Evolutionary conservation across 1,140 invertebrate species (phyloP).

Genomic region (Drosophila saltans): DNA sequence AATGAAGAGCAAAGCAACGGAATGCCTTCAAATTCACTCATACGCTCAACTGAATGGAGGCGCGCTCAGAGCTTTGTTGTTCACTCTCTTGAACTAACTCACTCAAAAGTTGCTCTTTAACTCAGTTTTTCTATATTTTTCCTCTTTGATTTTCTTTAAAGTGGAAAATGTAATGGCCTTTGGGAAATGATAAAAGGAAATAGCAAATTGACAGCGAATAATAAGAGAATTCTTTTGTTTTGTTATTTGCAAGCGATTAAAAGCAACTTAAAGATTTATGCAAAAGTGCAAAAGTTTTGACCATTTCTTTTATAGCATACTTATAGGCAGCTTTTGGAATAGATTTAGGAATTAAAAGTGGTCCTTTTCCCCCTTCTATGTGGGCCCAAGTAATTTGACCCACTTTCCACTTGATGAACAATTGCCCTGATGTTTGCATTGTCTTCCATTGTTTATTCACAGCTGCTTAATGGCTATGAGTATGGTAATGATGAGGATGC

Average conservation of each 20-base stretch:
- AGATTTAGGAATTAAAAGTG: not conserved
- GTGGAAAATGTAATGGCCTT: slow-evolving; percentile 1
- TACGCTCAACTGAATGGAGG: slow-evolving; percentile 47
- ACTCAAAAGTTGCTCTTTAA: slow-evolving; percentile 26
- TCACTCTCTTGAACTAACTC: slow-evolving; percentile 51
- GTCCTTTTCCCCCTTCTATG: not conserved
- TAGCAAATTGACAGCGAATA: not conserved
- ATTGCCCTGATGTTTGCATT: slow-evolving; percentile 26
- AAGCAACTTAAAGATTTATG: not conserved
- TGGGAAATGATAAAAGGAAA: slow-evolving; percentile 2
- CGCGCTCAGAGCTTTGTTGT: slow-evolving; percentile 54
- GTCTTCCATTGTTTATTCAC: slow-evolving; percentile 27
- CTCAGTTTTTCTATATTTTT: not conserved
- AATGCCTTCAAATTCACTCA: slow-evolving; percentile 52
- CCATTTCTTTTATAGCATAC: not conserved
- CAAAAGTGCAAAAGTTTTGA: not conserved
- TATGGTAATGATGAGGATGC: slow-evolving; percentile 41
- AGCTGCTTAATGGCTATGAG: slow-evolving; percentile 50
- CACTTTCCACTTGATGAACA: slow-evolving; percentile 27
- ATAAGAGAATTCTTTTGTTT: not conserved
- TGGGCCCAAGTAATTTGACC: not conserved
- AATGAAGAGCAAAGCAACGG: slow-evolving; percentile 29
- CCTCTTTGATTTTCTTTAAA: not conserved
- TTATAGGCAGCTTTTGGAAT: not conserved
- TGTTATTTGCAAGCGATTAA: not conserved